Conservation (phyloP, 2,113 vertebrate genomes). For the Cryptotis parvus region DNA sequence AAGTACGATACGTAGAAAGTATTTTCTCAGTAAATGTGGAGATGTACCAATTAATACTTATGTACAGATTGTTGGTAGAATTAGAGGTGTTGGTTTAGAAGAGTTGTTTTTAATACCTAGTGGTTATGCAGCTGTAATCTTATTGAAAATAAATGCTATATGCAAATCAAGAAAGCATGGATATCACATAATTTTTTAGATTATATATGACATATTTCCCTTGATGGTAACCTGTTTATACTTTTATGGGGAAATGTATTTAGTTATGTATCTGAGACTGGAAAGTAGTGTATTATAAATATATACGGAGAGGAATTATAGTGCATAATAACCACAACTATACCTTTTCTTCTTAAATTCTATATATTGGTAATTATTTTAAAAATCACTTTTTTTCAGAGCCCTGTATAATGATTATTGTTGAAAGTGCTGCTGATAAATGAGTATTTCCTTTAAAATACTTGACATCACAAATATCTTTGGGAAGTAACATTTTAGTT, state of each 20-base stretch:
- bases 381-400: conserved; percentile 13
- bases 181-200: background rate
- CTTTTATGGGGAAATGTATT: background rate
- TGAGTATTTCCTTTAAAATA: background rate
- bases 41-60: background rate
- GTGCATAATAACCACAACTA: background rate
- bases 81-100: conserved; percentile 47
- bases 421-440: background rate
- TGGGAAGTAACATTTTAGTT: conserved; percentile 45
- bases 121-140: background rate
- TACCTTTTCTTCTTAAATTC: background rate
- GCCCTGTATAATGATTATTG: background rate
- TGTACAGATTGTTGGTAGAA: conserved; percentile 30
- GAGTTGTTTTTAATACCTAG: background rate
- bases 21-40: conserved; percentile 20
- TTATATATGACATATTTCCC: background rate
- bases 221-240: background rate
- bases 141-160: background rate
- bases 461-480: conserved; percentile 21
- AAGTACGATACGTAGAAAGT: background rate
- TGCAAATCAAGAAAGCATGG: conserved; percentile 22
- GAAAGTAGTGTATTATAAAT: background rate
- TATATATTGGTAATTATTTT: background rate
- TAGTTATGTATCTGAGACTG: conserved; percentile 9
- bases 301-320: background rate